These are phyloP conservation scores for Tetrax tetrax DNA, from an alignment of 2,113 vertebrate species.

Conservation along the genomic window DNA sequence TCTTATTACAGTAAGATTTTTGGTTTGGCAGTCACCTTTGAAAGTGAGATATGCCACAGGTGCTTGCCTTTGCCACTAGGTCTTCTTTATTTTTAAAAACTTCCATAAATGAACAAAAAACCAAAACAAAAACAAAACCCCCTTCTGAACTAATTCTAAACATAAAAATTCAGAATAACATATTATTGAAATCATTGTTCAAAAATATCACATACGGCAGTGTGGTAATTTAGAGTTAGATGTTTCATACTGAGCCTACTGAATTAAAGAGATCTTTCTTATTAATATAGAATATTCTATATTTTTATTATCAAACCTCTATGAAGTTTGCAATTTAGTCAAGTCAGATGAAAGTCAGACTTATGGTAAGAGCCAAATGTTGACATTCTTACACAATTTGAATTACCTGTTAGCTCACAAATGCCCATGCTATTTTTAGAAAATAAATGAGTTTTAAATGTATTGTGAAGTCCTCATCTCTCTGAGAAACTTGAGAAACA, in stretches of 20 bases:
- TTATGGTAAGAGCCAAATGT: neutral
- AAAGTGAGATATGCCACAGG: neutral
- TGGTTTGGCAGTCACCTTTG: neutral
- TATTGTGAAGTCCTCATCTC: neutral
- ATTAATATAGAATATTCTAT: neutral
- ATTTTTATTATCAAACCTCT: neutral
- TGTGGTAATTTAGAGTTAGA: neutral
- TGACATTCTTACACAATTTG: neutral
- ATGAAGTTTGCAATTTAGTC: neutral
- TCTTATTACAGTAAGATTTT: neutral
- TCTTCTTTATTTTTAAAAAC: neutral
- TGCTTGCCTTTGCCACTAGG: neutral
- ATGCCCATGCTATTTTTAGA: neutral
- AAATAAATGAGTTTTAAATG: neutral
- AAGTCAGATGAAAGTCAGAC: neutral
- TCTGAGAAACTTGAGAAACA: neutral
- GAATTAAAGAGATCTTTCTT: neutral
- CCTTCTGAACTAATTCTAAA: neutral
- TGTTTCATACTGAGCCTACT: neutral
- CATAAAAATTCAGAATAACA: neutral
- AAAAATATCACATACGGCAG: neutral
- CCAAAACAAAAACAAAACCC: neutral
- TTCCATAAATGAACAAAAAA: neutral
- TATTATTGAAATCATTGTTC: neutral
- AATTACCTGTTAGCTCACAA: neutral